Conservation (phyloP, 2,797 vertebrate species). For the Danio tinwini region DNA sequence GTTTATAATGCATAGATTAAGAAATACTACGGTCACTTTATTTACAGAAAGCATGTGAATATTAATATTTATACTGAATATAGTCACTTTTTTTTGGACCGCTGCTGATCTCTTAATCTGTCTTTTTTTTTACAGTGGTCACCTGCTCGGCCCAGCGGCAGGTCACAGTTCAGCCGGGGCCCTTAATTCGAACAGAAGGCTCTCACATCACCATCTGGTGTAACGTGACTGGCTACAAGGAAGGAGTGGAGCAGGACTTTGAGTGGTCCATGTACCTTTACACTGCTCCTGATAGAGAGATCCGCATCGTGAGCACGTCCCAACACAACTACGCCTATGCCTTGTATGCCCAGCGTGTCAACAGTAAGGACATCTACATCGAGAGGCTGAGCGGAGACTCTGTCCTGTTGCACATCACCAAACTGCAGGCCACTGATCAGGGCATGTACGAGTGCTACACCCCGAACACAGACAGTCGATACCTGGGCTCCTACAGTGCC, state of each 20-base stretch:
- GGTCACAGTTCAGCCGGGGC: slow-evolving; percentile 84
- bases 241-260: slow-evolving; percentile 85
- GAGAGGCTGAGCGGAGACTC: slow-evolving; percentile 84
- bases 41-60: neutral
- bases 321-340: slow-evolving; percentile 85
- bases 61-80: neutral
- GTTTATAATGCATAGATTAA: too few relatives aligned
- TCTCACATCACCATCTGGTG: slow-evolving; percentile 88
- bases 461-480: slow-evolving; percentile 83
- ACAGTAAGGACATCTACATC: slow-evolving; percentile 82
- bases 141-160: slow-evolving; percentile 77
- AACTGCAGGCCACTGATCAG: slow-evolving; percentile 83
- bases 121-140: slow-evolving; percentile 67
- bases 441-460: slow-evolving; percentile 93
- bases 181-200: slow-evolving; percentile 82
- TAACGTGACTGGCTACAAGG: slow-evolving; percentile 84
- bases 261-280: slow-evolving; percentile 91
- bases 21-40: too few relatives aligned
- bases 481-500: slow-evolving; percentile 86
- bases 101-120: slow-evolving; percentile 26
- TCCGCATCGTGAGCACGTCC: slow-evolving; percentile 89
- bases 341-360: slow-evolving; percentile 80
- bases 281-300: slow-evolving; percentile 74
- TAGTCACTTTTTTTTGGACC: neutral
- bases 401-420: slow-evolving; percentile 85